Base-by-base conservation (phyloP, 2,888 invertebrate genomes). In the Nomada fabriciana region DNA sequence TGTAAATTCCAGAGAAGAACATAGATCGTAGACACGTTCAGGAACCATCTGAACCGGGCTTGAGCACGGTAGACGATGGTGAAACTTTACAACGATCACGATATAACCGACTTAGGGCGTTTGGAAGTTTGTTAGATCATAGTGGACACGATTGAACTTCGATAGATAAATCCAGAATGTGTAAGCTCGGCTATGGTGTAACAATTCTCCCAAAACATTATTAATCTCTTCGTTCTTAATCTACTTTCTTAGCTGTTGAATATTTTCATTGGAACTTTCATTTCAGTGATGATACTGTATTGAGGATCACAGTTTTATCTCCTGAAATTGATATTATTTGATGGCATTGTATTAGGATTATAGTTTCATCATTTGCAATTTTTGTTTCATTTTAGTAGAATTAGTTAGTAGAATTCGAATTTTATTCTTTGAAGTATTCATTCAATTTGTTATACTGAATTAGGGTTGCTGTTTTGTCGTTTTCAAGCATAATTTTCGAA, bases 51-150 rank as follows among this genome's bases (percentile, higher is more conserved):
- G 63, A 55, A 42, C 43, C 25, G 11, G 7, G n/a, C 43, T 36
- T 43, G 43, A 36, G 60, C 60, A 29, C 55, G 36, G 25, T 60
- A 57, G 20, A 61, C 65, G 65, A 78, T 63, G 50, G 23, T 20
- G 50, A 63, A 80, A 80, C 79, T 80, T 78, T 50, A 71, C 71
- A 50, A 78, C 65, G 65, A 73, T 67, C 71, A 10, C 60, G 65
- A 65, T 71, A 43, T 42, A 60, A 79, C 53, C 50, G 47, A 18
- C 55, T 67, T 42, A 43, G 60, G 18, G 9, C 10, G 13, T 4
- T 25, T 29, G 23, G 55, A 78, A 80, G 68, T 79, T 78, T n/a
- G 53, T 55, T 11, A 55, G 65, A 55, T 42, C 70, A 20, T 20
- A 23, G 71, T 65, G 60, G 25, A 53, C 53, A 25, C 25, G 42